These are phyloP conservation scores for Brachionichthys hirsutus DNA, from an alignment of 2,113 vertebrate species.

Conservation along the genomic window DNA sequence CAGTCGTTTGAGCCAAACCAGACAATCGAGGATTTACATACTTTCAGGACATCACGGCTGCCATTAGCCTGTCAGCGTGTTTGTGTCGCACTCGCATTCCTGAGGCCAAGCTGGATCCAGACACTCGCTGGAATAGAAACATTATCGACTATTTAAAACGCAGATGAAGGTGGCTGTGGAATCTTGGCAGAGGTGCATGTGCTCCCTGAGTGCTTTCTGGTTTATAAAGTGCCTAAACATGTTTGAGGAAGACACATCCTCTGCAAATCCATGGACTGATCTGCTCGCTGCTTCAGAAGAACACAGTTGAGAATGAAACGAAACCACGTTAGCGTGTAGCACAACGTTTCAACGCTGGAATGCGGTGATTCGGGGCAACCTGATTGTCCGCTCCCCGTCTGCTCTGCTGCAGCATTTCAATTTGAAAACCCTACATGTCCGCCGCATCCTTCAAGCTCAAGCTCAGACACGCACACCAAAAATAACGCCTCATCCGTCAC, in stretches of 20 bases:
- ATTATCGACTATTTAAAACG: constrained; percentile 17
- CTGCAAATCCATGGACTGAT: not conserved
- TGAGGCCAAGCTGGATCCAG: not conserved
- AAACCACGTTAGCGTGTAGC: not conserved
- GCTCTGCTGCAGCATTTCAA: constrained; percentile 24
- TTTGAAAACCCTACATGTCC: constrained; percentile 45
- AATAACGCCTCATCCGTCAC: constrained; percentile 64
- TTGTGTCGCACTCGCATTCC: constrained; percentile 5
- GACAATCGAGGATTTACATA: not conserved
- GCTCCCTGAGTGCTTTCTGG: constrained; percentile 22
- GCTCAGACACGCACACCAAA: constrained; percentile 24
- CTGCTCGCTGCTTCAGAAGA: not conserved
- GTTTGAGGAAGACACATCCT: constrained; percentile 2
- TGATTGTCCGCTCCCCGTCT: constrained; percentile 17
- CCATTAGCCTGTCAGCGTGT: not conserved
- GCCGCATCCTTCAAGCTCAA: constrained; percentile 26
- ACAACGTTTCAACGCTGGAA: not conserved
- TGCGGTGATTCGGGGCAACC: constrained; percentile 12
- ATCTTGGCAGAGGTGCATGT: not conserved
- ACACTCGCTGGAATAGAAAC: not conserved
- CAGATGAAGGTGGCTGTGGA: constrained; percentile 1
- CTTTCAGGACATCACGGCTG: not conserved
- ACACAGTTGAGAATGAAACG: not conserved
- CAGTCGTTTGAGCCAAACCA: not conserved
- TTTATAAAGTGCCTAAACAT: constrained; percentile 33